Base-by-base conservation (phyloP, 1,140 invertebrate genomes). In the Drosophila busckii region DNA sequence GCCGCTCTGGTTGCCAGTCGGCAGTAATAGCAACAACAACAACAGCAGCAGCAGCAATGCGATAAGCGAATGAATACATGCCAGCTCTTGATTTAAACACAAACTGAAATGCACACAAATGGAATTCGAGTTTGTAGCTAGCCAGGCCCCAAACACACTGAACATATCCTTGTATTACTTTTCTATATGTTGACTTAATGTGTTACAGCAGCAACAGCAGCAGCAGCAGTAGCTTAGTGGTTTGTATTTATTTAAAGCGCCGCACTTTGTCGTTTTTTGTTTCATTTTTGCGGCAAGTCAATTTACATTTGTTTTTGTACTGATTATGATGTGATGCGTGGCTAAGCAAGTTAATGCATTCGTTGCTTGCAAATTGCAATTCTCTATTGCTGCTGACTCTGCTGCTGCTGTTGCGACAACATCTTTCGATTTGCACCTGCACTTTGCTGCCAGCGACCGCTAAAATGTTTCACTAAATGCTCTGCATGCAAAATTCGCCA, bases 41-140 rank as follows among this genome's bases (percentile, higher is more conserved):
- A n/a, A n/a, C n/a, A n/a, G n/a, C n/a, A n/a, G n/a, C n/a, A n/a
- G n/a, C n/a, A 9, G n/a, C 20, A 17, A 20, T n/a, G 16, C 9
- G 4, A n/a, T 15, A 4, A 10, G 1, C n/a, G 4, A 40, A 9
- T 26, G 10, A 41, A 37, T 45, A 10, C 44, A 63, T 75, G n/a
- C 46, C 49, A 54, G 32, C 23, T 63, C 58, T 71, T 78, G 73
- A 78, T 78, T 78, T 80, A 80, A 78, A 78, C 73, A 61, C 45
- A 78, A 78, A 80, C 68, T 80, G 73, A 78, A 78, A 78, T 78
- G 73, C 73, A 80, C 73, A 78, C 73, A 80, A 78, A 78, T 78
- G 73, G 68, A 78, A 73, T 78, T 76, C 58, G 53, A 78, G 59
- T 75, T 67, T 61, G 66, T n/a, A 67, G 67, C 56, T 31, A 37